These are phyloP conservation scores for Sceloporus undulatus DNA, from an alignment of 2,113 vertebrate genomes.

Conservation along the genomic window DNA sequence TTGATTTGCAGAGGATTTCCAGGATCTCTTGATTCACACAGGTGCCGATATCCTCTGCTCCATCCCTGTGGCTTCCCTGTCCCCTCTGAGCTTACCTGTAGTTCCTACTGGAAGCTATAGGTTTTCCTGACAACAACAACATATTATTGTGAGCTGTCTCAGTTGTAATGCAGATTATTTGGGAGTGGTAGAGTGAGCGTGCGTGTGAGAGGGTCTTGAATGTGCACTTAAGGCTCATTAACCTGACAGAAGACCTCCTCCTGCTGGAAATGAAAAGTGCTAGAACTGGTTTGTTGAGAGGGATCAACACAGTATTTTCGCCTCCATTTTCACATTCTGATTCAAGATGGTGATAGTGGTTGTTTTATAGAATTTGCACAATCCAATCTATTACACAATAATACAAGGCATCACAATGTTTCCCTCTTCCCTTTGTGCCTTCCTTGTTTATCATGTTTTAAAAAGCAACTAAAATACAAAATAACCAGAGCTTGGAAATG, in stretches of 20 bases:
- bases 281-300: background rate
- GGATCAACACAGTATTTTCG: background rate
- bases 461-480: too few species aligned
- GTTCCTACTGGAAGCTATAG: too few species aligned
- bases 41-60: background rate
- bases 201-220: background rate
- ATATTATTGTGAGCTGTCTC: background rate
- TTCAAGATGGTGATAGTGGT: background rate
- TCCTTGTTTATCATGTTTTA: too few species aligned
- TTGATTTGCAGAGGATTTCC: too few species aligned
- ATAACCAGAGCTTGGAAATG: too few species aligned
- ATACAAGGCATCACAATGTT: too few species aligned
- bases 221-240: background rate
- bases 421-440: too few species aligned
- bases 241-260: background rate
- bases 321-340: background rate
- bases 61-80: background rate
- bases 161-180: background rate
- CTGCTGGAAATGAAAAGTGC: background rate
- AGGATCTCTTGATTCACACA: too few species aligned
- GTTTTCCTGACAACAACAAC: background rate
- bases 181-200: too few species aligned
- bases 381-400: too few species aligned
- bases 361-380: too few species aligned
- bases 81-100: background rate